Evolutionary conservation across 2,888 invertebrate genomes (phyloP).

Genomic region (Atherix ibis): DNA sequence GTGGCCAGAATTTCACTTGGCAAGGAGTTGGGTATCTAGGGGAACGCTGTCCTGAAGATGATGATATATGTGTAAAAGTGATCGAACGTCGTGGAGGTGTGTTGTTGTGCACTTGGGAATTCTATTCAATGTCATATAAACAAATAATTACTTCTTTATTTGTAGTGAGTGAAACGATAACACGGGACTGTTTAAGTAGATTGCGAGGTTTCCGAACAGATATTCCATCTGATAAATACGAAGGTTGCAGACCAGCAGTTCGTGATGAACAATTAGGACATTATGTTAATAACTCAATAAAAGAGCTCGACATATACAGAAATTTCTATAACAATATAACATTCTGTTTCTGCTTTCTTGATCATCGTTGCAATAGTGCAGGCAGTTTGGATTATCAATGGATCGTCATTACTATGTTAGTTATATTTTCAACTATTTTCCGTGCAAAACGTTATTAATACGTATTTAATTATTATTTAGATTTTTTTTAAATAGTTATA

Average conservation of each 20-base stretch:
- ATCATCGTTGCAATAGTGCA: conserved; percentile 64
- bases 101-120: no score
- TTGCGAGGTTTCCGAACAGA: conserved; percentile 63
- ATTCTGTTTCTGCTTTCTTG: conserved; percentile 84
- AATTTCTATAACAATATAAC: conserved; percentile 65
- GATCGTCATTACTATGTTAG: no score
- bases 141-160: not conserved
- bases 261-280: conserved; percentile 63
- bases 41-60: conserved; percentile 62
- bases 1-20: conserved; percentile 74
- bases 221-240: conserved; percentile 81
- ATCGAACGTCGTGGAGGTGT: conserved; percentile 73
- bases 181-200: conserved; percentile 70
- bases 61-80: conserved; percentile 81
- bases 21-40: conserved; percentile 54
- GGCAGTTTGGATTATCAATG: no score
- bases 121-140: not conserved
- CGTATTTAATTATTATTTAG: no score
- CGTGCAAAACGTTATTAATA: no score
- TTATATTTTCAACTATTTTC: no score
- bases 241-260: conserved; percentile 72
- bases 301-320: conserved; percentile 70
- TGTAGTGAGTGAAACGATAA: conserved; percentile 60
- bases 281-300: conserved; percentile 75
- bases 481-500: no score